Evolutionary conservation across 1,140 invertebrate species (phyloP), one percentile per base, ranked within the genome.

Genomic region (Trichoplusia ni): DNA sequence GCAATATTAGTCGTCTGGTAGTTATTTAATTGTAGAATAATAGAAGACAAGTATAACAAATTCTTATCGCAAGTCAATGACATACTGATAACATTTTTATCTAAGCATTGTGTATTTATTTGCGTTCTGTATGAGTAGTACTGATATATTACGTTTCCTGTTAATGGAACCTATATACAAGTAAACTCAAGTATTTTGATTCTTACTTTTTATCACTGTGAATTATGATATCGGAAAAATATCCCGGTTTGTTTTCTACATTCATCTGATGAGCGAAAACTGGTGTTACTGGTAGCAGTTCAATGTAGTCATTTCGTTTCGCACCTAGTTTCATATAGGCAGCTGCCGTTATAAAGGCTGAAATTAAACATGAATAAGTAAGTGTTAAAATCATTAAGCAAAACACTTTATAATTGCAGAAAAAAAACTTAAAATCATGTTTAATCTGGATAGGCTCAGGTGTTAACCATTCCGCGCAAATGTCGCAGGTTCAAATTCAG

Each of bases 151-250:
- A n/a, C n/a, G n/a, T n/a, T n/a, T n/a, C n/a, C n/a, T n/a, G n/a
- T n/a, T n/a, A n/a, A n/a, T n/a, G n/a, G n/a, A n/a, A n/a, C n/a
- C n/a, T n/a, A n/a, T n/a, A n/a, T n/a, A n/a, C n/a, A n/a, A n/a
- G n/a, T n/a, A n/a, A n/a, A n/a, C n/a, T n/a, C n/a, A n/a, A n/a
- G n/a, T n/a, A n/a, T n/a, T n/a, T n/a, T n/a, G 11, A 11, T 9
- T 66, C 89, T 86, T 89, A 93, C 93, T 86, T 91, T 71, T 92
- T 91, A 74, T 92, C 91, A 31, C 81, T 81, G 71, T 93, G 92
- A 46, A 93, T 91, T 8, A 94, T 93, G 18, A 94, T 79, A 71
- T 94, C 93, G 9, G 92, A 91, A 73, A 91, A 94, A 74, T 93
- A 93, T 63, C 93, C 92, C 4, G 92, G 87, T 67, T 85, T 86